A percentile compares a stretch with the other conserved stretches of the same genome.
Conservation (phyloP, 2,113 vertebrate species). For the Sisor rabdophorus region DNA sequence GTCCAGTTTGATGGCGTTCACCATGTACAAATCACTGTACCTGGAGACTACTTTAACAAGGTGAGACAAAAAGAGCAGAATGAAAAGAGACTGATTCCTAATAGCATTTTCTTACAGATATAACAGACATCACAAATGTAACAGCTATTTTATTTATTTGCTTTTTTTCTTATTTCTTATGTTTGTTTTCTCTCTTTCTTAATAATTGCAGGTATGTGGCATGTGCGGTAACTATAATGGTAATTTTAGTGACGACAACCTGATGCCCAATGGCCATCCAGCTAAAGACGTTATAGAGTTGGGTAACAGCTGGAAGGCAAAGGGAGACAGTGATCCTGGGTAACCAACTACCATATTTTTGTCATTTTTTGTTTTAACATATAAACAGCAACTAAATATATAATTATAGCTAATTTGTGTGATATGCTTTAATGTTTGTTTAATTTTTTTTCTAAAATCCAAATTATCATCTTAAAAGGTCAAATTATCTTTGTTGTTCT, state of each 20-base stretch:
- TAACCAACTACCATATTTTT: slow-evolving; percentile 48
- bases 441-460: too few relatives aligned
- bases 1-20: slow-evolving; percentile 85
- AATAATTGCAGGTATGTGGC: slow-evolving; percentile 71
- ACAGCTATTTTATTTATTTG: neutral
- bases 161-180: neutral
- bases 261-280: slow-evolving; percentile 68
- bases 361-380: too few relatives aligned
- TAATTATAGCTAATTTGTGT: too few relatives aligned
- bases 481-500: neutral
- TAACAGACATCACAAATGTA: neutral
- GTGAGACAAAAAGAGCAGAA: slow-evolving; percentile 57
- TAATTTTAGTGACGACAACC: slow-evolving; percentile 68
- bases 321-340: slow-evolving; percentile 69
- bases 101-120: neutral
- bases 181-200: neutral
- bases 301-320: slow-evolving; percentile 78
- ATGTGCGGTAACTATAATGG: slow-evolving; percentile 81
- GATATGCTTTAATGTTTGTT: too few relatives aligned
- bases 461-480: too few relatives aligned
- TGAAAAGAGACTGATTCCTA: neutral
- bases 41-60: slow-evolving; percentile 81
- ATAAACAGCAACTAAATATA: too few relatives aligned
- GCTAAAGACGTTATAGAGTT: slow-evolving; percentile 67
- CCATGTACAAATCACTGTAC: slow-evolving; percentile 79